Evolutionary conservation across 2,797 vertebrate genomes (phyloP).

Genomic region (Macropodus opercularis): DNA sequence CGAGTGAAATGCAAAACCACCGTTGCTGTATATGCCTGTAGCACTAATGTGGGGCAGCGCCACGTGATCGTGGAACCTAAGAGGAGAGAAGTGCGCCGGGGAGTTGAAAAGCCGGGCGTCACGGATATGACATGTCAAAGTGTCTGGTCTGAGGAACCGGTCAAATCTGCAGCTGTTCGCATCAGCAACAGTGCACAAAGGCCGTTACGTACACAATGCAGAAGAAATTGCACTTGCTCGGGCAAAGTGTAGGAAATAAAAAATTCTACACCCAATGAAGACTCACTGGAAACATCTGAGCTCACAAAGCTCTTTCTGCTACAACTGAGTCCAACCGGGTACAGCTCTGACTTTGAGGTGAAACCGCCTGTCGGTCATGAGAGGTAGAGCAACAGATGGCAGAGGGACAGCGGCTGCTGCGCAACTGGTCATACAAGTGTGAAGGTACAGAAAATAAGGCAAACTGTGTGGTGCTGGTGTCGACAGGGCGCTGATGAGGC

Average conservation of each 20-base stretch:
- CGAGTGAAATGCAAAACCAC: slow-evolving; percentile 35
- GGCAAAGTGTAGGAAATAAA: slow-evolving; percentile 19
- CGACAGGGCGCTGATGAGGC: slow-evolving; percentile 42
- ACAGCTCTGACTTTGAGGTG: slow-evolving; percentile 43
- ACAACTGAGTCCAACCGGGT: slow-evolving; percentile 37
- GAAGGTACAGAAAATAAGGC: slow-evolving; percentile 55
- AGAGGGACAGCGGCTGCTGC: slow-evolving; percentile 42
- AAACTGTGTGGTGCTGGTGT: slow-evolving; percentile 59
- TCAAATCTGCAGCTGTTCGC: slow-evolving; percentile 40
- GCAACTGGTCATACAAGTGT: slow-evolving; percentile 16
- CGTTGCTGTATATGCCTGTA: slow-evolving; percentile 21
- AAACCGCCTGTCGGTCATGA: slow-evolving; percentile 39
- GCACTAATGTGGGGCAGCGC: slow-evolving; percentile 30
- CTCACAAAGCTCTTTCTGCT: slow-evolving; percentile 40
- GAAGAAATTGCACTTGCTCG: slow-evolving; percentile 49
- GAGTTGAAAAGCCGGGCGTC: slow-evolving; percentile 27
- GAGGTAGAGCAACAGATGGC: slow-evolving; percentile 60
- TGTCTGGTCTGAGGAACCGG: slow-evolving; percentile 36
- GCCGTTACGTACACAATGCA: slow-evolving; percentile 2
- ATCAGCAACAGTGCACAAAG: slow-evolving; percentile 5
- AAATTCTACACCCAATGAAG: slow-evolving; percentile 21
- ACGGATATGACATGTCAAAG: slow-evolving; percentile 48
- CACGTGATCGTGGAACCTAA: slow-evolving; percentile 33
- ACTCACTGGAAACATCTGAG: slow-evolving; percentile 26
- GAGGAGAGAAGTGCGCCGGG: slow-evolving; percentile 29